These are phyloP conservation scores for Amphiprion ocellaris DNA, from an alignment of 2,113 vertebrate genomes.

Conservation along the genomic window DNA sequence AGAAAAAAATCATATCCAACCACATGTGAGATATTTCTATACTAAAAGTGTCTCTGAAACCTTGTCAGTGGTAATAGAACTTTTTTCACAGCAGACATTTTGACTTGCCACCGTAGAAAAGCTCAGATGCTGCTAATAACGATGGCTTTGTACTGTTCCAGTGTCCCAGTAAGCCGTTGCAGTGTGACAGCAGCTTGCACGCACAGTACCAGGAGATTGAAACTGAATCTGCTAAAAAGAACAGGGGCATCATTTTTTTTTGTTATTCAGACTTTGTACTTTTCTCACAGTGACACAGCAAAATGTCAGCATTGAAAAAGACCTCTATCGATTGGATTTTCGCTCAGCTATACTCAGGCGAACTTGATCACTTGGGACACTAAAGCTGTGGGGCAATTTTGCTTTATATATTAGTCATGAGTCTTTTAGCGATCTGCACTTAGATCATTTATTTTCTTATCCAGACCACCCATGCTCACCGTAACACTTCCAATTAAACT, in stretches of 20 bases:
- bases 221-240: not conserved
- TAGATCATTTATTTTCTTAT: slow-evolving; percentile 13
- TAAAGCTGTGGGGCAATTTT: slow-evolving; percentile 1
- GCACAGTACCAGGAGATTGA: not conserved
- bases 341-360: not conserved
- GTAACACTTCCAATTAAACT: slow-evolving; percentile 5
- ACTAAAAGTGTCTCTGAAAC: not conserved
- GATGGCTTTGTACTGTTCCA: not conserved
- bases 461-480: not conserved
- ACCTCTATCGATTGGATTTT: not conserved
- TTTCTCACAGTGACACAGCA: not conserved
- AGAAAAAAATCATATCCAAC: not conserved
- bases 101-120: slow-evolving; percentile 1
- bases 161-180: not conserved
- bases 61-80: not conserved
- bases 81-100: not conserved
- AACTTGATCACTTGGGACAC: slow-evolving; percentile 2
- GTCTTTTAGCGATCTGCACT: not conserved
- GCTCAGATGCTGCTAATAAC: not conserved
- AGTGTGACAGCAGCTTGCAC: not conserved
- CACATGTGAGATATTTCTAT: not conserved
- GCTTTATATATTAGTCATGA: slow-evolving; percentile 10
- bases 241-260: not conserved
- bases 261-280: not conserved
- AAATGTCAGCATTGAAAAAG: not conserved